Conservation (phyloP, 53 echinoderm and acorn worm genomes). For the Temnopleurus reevesii region DNA sequence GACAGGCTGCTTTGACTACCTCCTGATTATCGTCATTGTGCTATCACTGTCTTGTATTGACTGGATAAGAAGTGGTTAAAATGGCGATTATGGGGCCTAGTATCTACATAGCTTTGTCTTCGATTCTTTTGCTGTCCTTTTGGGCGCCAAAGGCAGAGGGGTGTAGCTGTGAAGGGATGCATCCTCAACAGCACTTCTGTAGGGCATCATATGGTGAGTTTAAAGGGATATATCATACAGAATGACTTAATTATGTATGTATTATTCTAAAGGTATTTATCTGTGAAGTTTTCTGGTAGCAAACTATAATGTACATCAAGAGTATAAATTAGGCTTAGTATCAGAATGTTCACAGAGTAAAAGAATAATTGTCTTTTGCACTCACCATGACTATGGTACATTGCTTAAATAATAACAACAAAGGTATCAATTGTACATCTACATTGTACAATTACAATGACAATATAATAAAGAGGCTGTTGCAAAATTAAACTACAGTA, state of each 20-base stretch:
- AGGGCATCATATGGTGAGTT: constrained; percentile 78
- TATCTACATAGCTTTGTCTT: background rate
- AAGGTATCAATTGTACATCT: no score
- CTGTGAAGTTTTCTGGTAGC: no score
- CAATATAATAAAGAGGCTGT: no score
- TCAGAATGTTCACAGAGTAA: no score
- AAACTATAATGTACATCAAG: no score
- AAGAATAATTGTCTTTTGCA: no score
- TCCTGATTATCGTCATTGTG: background rate
- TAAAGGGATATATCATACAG: background rate
- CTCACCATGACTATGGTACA: no score
- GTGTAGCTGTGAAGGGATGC: constrained; percentile 70
- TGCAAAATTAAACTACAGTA: no score
- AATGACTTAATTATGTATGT: background rate
- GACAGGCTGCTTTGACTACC: background rate
- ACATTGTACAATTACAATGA: no score
- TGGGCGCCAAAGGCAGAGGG: constrained; percentile 38
- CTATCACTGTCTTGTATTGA: background rate
- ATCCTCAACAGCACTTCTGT: constrained; percentile 89
- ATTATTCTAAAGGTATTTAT: background rate
- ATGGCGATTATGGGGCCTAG: constrained; percentile 9
- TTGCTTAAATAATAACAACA: no score
- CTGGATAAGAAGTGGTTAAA: constrained; percentile 25
- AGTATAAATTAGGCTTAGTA: no score
- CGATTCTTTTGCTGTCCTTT: background rate